A percentile compares a stretch with the other conserved stretches of the same genome.
phyloP scores from a whole-genome alignment of 2,797 vertebrate genomes.

The Sandelia bainsii region DNA sequence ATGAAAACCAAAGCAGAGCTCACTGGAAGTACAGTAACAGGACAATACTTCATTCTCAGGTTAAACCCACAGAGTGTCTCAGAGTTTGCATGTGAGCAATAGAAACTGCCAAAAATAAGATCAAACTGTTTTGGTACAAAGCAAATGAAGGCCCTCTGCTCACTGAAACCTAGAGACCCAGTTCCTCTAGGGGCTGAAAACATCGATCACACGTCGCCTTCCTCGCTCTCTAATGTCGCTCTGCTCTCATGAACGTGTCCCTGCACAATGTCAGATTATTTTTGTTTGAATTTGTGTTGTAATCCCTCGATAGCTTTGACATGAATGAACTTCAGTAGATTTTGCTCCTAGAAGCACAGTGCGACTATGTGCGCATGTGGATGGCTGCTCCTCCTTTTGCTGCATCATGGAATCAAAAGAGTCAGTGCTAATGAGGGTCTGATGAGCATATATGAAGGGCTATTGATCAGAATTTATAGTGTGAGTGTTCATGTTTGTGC shows the following conservation, averaged over 20 bases:
- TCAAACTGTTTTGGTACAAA: slow-evolving; percentile 39
- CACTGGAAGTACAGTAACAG: neutral
- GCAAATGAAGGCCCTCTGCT: slow-evolving; percentile 42
- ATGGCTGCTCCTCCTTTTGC: neutral
- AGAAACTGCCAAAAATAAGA: slow-evolving; percentile 16
- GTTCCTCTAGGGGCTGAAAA: slow-evolving; percentile 33
- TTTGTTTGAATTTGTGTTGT: slow-evolving; percentile 18
- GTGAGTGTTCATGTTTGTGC: neutral
- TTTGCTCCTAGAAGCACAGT: neutral
- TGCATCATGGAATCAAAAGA: slow-evolving; percentile 38
- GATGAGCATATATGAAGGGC: slow-evolving; percentile 28
- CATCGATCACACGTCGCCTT: slow-evolving; percentile 28
- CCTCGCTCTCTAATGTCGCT: slow-evolving; percentile 15
- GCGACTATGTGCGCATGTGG: neutral
- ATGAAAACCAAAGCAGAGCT: neutral
- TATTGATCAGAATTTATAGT: slow-evolving; percentile 35
- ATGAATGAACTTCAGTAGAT: slow-evolving; percentile 6
- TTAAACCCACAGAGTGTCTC: slow-evolving; percentile 16
- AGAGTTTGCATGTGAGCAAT: slow-evolving; percentile 14
- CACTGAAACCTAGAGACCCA: slow-evolving; percentile 16
- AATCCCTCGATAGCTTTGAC: slow-evolving; percentile 8
- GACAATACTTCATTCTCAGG: neutral
- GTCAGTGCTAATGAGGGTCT: slow-evolving; percentile 30
- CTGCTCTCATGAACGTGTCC: slow-evolving; percentile 24
- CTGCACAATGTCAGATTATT: slow-evolving; percentile 5